Evolutionary conservation across 2,113 vertebrate species (phyloP).

Genomic region (Equus quagga): DNA sequence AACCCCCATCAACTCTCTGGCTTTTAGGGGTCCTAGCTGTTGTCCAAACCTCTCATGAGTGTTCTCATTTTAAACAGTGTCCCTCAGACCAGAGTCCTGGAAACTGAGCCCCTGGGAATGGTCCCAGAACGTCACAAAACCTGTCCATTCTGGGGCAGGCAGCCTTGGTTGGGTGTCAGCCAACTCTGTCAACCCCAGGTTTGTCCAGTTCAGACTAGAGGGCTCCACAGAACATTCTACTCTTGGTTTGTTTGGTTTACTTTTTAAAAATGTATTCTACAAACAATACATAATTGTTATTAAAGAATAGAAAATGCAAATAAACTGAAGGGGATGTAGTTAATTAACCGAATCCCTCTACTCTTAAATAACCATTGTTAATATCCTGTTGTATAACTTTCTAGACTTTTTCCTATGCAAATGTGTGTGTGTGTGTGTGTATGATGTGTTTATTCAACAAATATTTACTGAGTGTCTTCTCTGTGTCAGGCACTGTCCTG

Average conservation of each 20-base stretch:
- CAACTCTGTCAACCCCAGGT: not conserved
- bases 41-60: not conserved
- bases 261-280: not conserved
- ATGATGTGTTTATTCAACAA: not conserved
- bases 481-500: not conserved
- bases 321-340: not conserved
- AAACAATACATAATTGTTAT: not conserved
- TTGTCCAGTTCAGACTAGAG: not conserved
- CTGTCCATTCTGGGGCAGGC: not conserved
- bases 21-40: not conserved
- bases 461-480: not conserved
- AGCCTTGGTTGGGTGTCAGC: not conserved
- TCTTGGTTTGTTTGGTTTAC: not conserved
- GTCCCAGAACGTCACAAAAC: not conserved
- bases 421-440: not conserved
- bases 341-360: not conserved
- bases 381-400: not conserved
- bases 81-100: not conserved
- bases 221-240: not conserved
- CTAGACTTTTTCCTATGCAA: not conserved
- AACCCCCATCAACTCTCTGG: not conserved
- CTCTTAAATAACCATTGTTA: not conserved
- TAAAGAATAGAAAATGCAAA: slow-evolving; percentile 16
- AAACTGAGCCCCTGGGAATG: not conserved
- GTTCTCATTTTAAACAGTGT: not conserved